Evolutionary conservation across 2,888 invertebrate species (phyloP), one percentile per base, ranked within the genome.

Genomic region (Volucella inanis): DNA sequence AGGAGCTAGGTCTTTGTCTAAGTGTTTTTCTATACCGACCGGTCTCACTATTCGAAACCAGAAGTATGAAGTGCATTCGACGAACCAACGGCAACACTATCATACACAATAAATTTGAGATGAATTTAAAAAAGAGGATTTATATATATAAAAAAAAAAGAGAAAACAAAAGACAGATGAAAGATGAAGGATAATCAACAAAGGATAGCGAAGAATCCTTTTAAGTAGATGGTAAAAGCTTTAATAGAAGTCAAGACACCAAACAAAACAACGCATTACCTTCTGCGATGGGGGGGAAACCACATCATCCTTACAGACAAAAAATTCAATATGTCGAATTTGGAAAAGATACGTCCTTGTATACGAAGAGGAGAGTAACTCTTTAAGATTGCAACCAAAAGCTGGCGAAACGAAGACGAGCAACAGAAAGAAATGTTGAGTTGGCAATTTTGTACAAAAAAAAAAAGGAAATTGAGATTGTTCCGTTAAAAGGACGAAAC

Each of bases 381-480:
- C 22, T 54, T 11, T n/a, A 11, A 10, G 14, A 14, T 50, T 15
- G 14, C 47, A 11, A 11, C 31, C 18, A 18, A 18, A 18, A 2
- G 2, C 18, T 1, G 18, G 18, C 18, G 1, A 45, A 1, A 49
- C 22, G 14, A 47, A 1, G n/a, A 22, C 22, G 14, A 18, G 6
- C 8, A 59, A 38, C 61, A 43, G 4, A 22, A 22, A 31, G 43
- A 72, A 45, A 72, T 31, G 72, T 61, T 15, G 71, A 72, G 62
- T 64, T 65, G 31, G 45, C 57, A 67, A 68, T 54, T 68, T 76
- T 50, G 38, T 1, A 22, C 22, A 22, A 22, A 22, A 45, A 77
- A 68, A 77, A 55, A 77, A 77, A 77, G 68, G 68, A 54, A 77
- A 77, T 77, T 68, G 61, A 61, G 65, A 77, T 62, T 59, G 22